Evolutionary conservation across 2,113 vertebrate species (phyloP).

Genomic region (Crotalus tigris): DNA sequence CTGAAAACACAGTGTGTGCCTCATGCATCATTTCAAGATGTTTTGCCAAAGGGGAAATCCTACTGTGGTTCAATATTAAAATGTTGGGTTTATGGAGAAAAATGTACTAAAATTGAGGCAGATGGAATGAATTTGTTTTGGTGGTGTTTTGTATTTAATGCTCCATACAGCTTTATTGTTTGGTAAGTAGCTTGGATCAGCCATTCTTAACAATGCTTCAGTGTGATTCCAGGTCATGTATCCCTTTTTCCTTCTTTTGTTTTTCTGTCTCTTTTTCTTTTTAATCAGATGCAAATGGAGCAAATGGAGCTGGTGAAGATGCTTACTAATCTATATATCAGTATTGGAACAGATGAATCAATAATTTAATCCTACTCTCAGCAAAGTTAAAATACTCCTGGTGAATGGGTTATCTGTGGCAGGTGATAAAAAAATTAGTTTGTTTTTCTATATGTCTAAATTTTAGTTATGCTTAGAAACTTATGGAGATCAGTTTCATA

Average conservation of each 20-base stretch:
- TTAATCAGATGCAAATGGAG: background rate
- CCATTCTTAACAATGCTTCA: background rate
- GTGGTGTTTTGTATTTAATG: constrained; percentile 3
- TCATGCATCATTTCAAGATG: constrained; percentile 16
- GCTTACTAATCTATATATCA: background rate
- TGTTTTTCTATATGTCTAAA: background rate
- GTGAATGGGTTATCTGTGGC: background rate
- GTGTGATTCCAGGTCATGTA: background rate
- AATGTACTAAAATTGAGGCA: constrained; percentile 5
- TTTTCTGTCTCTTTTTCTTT: background rate
- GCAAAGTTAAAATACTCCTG: background rate
- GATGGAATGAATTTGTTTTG: background rate
- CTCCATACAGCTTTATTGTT: background rate
- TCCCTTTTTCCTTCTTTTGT: background rate
- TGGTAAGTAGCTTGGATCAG: background rate
- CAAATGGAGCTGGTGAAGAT: background rate
- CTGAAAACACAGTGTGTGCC: background rate
- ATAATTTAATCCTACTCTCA: background rate
- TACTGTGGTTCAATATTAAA: constrained; percentile 19
- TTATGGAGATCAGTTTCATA: background rate
- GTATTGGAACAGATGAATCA: background rate
- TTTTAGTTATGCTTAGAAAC: background rate
- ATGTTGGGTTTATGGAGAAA: constrained; percentile 26
- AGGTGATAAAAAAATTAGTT: background rate
- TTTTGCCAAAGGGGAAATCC: constrained; percentile 28